phyloP scores from a whole-genome alignment of 2,113 vertebrate species.

The Petrocephalus zakoni region DNA sequence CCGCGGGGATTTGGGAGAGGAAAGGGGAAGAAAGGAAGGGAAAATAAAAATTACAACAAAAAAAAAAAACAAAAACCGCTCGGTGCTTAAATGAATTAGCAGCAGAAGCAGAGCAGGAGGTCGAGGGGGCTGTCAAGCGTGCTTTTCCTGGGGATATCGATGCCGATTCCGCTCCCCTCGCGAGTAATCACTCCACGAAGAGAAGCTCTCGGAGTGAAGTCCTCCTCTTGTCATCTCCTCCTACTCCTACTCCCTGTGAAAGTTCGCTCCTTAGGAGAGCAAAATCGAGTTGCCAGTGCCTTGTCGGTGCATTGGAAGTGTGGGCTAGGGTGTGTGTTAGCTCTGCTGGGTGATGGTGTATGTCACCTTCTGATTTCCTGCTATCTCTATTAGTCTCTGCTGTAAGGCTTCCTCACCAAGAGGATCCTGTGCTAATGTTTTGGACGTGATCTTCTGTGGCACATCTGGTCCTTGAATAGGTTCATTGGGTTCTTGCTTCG shows the following conservation, averaged over 20 bases:
- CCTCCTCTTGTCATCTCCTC: not conserved
- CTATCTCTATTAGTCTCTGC: not conserved
- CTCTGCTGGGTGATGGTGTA: not conserved
- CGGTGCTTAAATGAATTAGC: constrained; percentile 40
- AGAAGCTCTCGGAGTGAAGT: not conserved
- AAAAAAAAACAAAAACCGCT: constrained; percentile 39
- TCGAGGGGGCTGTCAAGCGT: constrained; percentile 29
- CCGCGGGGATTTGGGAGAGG: constrained; percentile 30
- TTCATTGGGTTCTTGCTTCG: not conserved
- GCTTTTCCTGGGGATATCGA: constrained; percentile 26
- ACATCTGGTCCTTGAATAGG: not conserved
- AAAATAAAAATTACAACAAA: constrained; percentile 20
- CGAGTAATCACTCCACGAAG: constrained; percentile 10
- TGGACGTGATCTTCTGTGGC: not conserved
- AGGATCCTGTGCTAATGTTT: not conserved
- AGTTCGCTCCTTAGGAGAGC: not conserved
- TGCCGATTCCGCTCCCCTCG: constrained; percentile 26
- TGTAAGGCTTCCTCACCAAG: not conserved
- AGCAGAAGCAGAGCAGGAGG: constrained; percentile 34
- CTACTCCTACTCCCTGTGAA: constrained; percentile 18
- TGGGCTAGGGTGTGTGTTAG: not conserved
- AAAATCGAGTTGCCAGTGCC: not conserved
- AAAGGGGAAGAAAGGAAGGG: not conserved
- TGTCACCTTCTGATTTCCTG: not conserved
- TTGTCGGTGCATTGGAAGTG: not conserved